Conservation (phyloP, 1,140 invertebrate genomes). For the Gryllus bimaculatus region DNA sequence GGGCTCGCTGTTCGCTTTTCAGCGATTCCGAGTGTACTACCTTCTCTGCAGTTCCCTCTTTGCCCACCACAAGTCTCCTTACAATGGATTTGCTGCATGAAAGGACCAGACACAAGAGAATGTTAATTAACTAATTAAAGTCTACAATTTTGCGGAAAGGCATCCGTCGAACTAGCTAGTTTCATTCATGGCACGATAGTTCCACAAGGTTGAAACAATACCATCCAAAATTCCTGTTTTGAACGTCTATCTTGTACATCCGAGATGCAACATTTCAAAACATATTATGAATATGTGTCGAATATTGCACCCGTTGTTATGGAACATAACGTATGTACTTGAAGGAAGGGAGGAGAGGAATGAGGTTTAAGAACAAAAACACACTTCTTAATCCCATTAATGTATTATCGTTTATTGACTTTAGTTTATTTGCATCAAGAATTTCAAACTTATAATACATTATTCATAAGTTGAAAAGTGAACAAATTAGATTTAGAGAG, state of each 20-base stretch:
- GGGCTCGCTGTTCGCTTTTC: too few species aligned
- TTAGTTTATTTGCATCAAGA: background rate
- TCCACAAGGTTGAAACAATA: background rate
- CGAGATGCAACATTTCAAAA: too few species aligned
- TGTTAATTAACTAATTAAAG: conserved; percentile 6
- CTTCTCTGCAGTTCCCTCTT: too few species aligned
- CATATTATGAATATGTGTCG: too few species aligned
- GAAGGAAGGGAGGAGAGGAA: background rate
- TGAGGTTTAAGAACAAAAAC: background rate
- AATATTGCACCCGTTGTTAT: too few species aligned
- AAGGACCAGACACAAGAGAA: background rate
- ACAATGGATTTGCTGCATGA: too few species aligned
- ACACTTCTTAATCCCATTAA: background rate
- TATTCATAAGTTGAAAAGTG: background rate
- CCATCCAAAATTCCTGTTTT: too few species aligned
- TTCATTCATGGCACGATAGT: background rate
- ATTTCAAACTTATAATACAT: background rate
- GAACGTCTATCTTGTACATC: too few species aligned
- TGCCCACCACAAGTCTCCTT: too few species aligned
- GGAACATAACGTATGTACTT: too few species aligned
- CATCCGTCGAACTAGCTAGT: background rate
- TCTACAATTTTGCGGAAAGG: background rate
- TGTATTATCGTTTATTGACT: conserved; percentile 1
- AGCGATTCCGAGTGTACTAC: too few species aligned
- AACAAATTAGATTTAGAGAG: background rate